Evolutionary conservation across 2,797 vertebrate species (phyloP).

Genomic region (Eulemur rubriventer): DNA sequence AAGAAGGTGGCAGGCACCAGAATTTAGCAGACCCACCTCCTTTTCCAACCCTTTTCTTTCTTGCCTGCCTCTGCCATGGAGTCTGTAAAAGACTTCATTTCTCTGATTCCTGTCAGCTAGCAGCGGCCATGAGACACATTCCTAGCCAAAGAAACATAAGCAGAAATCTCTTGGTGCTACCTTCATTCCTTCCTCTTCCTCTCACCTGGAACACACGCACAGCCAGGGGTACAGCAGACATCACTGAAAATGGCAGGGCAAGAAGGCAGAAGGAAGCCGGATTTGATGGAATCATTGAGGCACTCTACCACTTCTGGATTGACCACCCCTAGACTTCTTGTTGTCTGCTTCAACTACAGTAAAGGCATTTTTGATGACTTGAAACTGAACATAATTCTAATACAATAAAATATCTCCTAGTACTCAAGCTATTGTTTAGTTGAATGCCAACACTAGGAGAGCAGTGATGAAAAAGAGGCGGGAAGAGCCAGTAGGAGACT

Average conservation of each 20-base stretch:
- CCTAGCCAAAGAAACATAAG: background rate
- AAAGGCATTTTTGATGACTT: background rate
- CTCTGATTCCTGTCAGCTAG: background rate
- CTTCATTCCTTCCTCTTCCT: background rate
- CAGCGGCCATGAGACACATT: background rate
- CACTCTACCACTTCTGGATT: background rate
- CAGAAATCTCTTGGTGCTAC: background rate
- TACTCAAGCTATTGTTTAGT: background rate
- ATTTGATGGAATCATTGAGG: background rate
- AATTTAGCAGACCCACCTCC: background rate
- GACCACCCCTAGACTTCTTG: background rate
- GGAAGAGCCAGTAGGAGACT: background rate
- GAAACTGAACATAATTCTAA: background rate
- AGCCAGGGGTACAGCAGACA: background rate
- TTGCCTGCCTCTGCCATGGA: background rate
- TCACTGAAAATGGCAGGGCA: background rate
- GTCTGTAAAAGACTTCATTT: background rate
- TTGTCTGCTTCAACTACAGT: background rate
- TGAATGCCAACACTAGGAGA: background rate
- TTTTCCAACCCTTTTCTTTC: background rate
- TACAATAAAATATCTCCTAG: background rate
- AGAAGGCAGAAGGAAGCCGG: background rate
- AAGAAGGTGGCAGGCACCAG: background rate
- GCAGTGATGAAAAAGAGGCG: background rate
- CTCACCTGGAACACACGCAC: background rate